Evolutionary conservation across 1,140 invertebrate species (phyloP).

Genomic region (Dysdera silvatica): DNA sequence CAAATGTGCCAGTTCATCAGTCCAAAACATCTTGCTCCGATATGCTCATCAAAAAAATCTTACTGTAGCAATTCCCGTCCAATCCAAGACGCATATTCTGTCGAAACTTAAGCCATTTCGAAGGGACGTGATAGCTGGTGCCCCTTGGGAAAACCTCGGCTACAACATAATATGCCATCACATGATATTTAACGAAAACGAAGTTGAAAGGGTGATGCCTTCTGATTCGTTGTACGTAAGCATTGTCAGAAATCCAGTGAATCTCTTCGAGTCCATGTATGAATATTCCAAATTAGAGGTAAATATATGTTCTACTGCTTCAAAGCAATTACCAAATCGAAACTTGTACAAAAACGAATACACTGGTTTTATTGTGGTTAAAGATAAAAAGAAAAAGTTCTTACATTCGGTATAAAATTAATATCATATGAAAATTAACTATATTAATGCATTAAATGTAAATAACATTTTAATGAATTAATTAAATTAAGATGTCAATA

Average conservation of each 20-base stretch:
- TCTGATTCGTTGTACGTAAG: slow-evolving; percentile 40
- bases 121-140: slow-evolving; percentile 20
- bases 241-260: slow-evolving; percentile 44
- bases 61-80: slow-evolving; percentile 31
- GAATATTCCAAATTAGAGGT: slow-evolving; percentile 37
- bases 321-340: too few relatives aligned
- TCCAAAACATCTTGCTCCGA: slow-evolving; percentile 32
- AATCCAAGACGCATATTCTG: slow-evolving; percentile 36
- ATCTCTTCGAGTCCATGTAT: slow-evolving; percentile 42
- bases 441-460: too few relatives aligned
- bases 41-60: slow-evolving; percentile 27
- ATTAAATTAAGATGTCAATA: too few relatives aligned
- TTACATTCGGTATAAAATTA: too few relatives aligned
- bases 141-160: slow-evolving; percentile 17
- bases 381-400: too few relatives aligned
- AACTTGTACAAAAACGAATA: too few relatives aligned
- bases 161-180: slow-evolving; percentile 38
- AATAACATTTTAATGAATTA: too few relatives aligned
- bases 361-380: too few relatives aligned
- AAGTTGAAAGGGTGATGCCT: slow-evolving; percentile 40
- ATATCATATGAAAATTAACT: too few relatives aligned
- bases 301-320: neutral
- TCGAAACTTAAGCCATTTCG: slow-evolving; percentile 34
- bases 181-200: slow-evolving; percentile 36
- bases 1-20: slow-evolving; percentile 30